Conservation (phyloP, 2,888 invertebrate species). For the Eucera pruinosa region DNA sequence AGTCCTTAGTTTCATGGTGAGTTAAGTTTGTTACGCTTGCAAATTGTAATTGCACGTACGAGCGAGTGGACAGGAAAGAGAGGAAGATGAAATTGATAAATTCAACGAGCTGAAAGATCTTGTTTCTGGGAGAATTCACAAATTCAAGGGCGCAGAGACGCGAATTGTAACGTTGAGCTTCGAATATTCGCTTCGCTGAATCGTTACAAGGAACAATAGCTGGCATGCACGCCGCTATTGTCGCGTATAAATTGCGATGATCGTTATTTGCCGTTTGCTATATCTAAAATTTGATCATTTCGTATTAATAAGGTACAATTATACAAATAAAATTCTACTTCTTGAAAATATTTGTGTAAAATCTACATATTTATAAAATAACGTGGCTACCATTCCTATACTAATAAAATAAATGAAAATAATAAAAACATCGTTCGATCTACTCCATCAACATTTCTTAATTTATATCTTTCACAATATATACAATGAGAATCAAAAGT, state of each 20-base stretch:
- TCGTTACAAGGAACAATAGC: not conserved
- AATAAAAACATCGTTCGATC: too few species aligned
- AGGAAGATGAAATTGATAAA: not conserved
- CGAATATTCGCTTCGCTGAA: slow-evolving; percentile 3
- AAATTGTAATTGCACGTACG: slow-evolving; percentile 14
- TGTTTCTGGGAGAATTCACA: slow-evolving; percentile 31
- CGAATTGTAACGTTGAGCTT: slow-evolving; percentile 2
- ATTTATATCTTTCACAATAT: too few species aligned
- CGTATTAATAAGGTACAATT: too few species aligned
- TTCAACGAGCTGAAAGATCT: slow-evolving; percentile 18
- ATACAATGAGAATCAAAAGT: too few species aligned
- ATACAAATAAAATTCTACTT: too few species aligned
- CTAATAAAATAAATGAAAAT: too few species aligned
- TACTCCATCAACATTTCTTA: too few species aligned
- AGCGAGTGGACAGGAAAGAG: not conserved
- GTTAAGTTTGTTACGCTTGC: not conserved
- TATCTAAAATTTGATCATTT: too few species aligned
- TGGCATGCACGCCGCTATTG: not conserved
- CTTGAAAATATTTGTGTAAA: too few species aligned
- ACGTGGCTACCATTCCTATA: too few species aligned
- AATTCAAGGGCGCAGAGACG: slow-evolving; percentile 23
- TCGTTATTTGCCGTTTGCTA: not conserved
- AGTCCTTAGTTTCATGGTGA: not conserved
- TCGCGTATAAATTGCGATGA: not conserved
- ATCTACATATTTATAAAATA: too few species aligned